Evolutionary conservation across 1,140 invertebrate genomes (phyloP).

Genomic region (Hylaeus anthracinus): DNA sequence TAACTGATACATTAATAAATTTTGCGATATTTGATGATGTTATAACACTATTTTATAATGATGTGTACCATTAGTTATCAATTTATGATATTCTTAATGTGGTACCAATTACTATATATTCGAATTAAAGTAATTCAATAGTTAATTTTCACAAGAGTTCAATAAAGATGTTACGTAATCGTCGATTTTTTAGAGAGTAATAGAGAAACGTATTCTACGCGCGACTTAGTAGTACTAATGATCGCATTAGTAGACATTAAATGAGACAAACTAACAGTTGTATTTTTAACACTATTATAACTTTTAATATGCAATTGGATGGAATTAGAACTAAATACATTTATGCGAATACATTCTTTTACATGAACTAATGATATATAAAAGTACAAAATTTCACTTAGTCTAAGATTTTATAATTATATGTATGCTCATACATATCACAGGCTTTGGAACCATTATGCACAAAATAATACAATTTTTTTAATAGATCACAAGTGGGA

Average conservation of each 20-base stretch:
- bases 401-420: constrained; percentile 32
- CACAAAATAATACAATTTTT: constrained; percentile 70
- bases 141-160: neutral
- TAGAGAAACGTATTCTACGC: neutral
- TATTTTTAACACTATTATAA: neutral
- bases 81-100: neutral
- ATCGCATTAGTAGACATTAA: neutral
- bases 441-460: neutral
- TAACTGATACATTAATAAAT: no score
- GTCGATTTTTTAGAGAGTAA: neutral
- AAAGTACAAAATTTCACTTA: constrained; percentile 39
- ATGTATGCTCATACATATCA: constrained; percentile 20
- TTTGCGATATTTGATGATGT: no score
- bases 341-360: constrained; percentile 44
- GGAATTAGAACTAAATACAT: constrained; percentile 54
- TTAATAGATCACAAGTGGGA: constrained; percentile 74
- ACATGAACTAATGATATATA: constrained; percentile 50
- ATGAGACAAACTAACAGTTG: neutral
- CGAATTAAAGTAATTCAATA: neutral
- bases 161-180: neutral
- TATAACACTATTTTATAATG: no score
- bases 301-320: constrained; percentile 33
- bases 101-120: neutral
- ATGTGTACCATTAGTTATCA: neutral
- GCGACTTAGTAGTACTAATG: neutral